Percentiles rank a stretch among this genome's conserved stretches.
phyloP scores from a whole-genome alignment of 2,888 invertebrate genomes.

The Luperina testacea region DNA sequence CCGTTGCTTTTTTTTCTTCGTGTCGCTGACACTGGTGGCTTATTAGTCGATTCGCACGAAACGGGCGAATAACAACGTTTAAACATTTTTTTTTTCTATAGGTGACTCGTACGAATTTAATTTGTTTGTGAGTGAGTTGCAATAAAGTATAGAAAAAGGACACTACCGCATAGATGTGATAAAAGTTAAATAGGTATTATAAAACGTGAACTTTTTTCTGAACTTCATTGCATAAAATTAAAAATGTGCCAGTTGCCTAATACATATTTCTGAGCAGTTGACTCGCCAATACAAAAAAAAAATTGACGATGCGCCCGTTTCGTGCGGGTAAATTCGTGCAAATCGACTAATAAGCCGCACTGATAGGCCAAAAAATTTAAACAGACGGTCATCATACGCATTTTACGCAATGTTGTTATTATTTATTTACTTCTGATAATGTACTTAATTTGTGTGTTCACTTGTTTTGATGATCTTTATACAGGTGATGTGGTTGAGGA shows the following conservation, averaged over 20 bases:
- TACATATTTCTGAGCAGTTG: background rate
- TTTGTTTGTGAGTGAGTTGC: background rate
- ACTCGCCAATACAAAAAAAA: background rate
- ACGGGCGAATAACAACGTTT: background rate
- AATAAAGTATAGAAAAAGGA: background rate
- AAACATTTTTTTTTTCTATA: background rate
- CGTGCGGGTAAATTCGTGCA: background rate
- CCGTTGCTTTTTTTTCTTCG: background rate
- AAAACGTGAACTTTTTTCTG: background rate
- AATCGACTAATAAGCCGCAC: background rate
- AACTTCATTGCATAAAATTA: background rate
- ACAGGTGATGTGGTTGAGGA: constrained; percentile 93
- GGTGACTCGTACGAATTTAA: background rate
- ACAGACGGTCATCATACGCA: background rate
- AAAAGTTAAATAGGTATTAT: too few species aligned
- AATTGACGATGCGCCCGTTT: background rate
- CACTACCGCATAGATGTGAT: too few species aligned
- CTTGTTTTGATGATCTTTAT: constrained; percentile 3
- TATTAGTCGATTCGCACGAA: background rate
- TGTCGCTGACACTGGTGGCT: background rate
- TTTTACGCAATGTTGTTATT: too few species aligned
- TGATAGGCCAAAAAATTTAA: background rate
- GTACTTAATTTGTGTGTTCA: background rate
- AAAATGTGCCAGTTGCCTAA: background rate
- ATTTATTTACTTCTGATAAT: background rate